Evolutionary conservation across 2,113 vertebrate genomes (phyloP).

Genomic region (Castor canadensis): DNA sequence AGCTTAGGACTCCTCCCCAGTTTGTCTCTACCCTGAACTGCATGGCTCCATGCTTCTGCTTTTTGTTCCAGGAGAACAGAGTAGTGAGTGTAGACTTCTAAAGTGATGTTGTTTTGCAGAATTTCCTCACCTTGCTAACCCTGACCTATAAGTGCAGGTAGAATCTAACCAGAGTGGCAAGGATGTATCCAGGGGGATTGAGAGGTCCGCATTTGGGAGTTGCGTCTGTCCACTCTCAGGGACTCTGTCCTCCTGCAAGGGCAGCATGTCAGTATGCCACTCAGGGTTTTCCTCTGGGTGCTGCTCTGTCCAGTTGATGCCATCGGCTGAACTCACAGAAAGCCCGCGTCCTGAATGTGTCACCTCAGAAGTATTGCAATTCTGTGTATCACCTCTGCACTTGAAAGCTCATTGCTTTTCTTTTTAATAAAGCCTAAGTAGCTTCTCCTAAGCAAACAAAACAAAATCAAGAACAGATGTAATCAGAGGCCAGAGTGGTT

Average conservation of each 20-base stretch:
- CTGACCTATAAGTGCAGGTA: not conserved
- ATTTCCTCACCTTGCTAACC: not conserved
- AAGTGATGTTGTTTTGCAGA: not conserved
- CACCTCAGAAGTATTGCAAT: not conserved
- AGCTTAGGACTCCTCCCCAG: not conserved
- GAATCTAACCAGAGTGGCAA: not conserved
- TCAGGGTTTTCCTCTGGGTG: not conserved
- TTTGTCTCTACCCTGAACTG: not conserved
- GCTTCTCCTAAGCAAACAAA: not conserved
- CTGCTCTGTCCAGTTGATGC: not conserved
- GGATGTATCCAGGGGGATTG: not conserved
- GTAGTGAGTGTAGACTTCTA: not conserved
- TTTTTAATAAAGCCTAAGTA: not conserved
- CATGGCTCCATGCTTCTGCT: not conserved
- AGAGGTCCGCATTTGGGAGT: not conserved
- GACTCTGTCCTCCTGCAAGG: not conserved
- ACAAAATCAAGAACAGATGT: not conserved
- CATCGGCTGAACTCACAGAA: not conserved
- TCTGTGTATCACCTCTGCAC: not conserved
- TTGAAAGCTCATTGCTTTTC: not conserved
- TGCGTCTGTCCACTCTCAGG: not conserved
- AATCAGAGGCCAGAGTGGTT: not conserved
- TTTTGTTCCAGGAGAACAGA: not conserved
- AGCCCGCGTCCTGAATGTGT: not conserved
- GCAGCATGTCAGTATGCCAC: not conserved